A percentile compares a stretch with the other conserved stretches of the same genome.
phyloP scores from a whole-genome alignment of 2,797 vertebrate genomes.

The Corythornis leucogaster region DNA sequence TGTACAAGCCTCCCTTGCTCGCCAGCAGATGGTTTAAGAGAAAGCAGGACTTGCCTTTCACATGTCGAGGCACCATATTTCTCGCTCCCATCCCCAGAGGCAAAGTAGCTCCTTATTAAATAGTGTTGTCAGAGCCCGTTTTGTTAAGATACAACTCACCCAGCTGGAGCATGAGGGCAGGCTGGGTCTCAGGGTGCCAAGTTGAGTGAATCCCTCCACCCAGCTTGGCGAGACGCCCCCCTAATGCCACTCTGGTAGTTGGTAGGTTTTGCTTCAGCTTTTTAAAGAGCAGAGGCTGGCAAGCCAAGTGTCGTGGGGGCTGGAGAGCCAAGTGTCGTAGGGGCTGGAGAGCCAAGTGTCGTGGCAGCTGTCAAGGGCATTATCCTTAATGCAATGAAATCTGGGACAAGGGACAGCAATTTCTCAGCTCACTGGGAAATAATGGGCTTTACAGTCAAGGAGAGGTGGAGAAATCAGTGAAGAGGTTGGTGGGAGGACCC shows the following conservation, averaged over 20 bases:
- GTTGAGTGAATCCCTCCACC: background rate
- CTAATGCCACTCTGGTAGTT: rapidly evolving
- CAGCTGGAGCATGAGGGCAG: background rate
- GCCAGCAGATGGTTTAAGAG: background rate
- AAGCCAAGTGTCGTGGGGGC: background rate
- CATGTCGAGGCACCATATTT: conserved; percentile 3
- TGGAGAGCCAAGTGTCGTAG: background rate
- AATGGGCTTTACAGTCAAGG: background rate
- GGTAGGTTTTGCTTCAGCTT: background rate
- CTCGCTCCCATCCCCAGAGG: background rate
- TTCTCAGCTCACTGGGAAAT: background rate
- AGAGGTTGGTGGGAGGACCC: background rate
- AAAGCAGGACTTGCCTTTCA: background rate
- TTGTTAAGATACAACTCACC: background rate
- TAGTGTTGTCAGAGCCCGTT: background rate
- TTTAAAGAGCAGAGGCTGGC: background rate
- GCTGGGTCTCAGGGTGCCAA: background rate
- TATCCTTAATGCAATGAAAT: background rate
- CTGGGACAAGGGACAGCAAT: background rate
- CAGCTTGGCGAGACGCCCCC: rapidly evolving
- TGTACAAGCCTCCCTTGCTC: background rate
- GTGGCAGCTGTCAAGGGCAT: background rate
- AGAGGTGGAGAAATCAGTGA: rapidly evolving
- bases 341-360: background rate
- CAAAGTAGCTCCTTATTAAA: conserved; percentile 16